These are phyloP conservation scores for Megalonaias nervosa DNA, from an alignment of 1,140 invertebrate genomes.

Conservation along the genomic window DNA sequence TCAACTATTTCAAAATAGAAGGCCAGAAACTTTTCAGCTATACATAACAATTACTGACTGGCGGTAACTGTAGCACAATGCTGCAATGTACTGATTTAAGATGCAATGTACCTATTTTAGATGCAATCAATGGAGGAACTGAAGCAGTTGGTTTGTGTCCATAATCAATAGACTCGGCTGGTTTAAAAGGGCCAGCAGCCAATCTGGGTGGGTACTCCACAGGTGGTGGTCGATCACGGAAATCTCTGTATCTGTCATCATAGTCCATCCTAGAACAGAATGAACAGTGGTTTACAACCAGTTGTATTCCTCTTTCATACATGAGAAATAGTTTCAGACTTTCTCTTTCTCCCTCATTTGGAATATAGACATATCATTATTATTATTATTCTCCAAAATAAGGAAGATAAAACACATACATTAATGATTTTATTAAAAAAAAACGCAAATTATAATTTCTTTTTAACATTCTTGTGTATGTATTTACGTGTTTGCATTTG, in stretches of 20 bases:
- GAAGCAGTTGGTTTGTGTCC: conserved; percentile 49
- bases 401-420: neutral
- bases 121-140: neutral
- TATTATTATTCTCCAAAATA: neutral
- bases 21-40: too few relatives aligned
- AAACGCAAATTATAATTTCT: too few relatives aligned
- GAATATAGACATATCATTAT: neutral
- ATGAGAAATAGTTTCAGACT: neutral
- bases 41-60: too few relatives aligned
- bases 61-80: too few relatives aligned
- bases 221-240: conserved; percentile 15
- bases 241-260: conserved; percentile 20
- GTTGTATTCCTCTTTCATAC: neutral
- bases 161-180: conserved; percentile 61
- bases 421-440: too few relatives aligned
- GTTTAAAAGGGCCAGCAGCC: conserved; percentile 26
- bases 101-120: too few relatives aligned
- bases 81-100: too few relatives aligned
- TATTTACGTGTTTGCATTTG: too few relatives aligned
- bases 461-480: too few relatives aligned
- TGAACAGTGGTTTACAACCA: too few relatives aligned
- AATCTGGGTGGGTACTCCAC: conserved; percentile 14
- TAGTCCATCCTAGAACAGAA: neutral
- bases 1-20: too few relatives aligned
- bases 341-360: neutral